Evolutionary conservation across 1,140 invertebrate species (phyloP), one percentile per base, ranked within the genome.

Genomic region (Helicoverpa zea): DNA sequence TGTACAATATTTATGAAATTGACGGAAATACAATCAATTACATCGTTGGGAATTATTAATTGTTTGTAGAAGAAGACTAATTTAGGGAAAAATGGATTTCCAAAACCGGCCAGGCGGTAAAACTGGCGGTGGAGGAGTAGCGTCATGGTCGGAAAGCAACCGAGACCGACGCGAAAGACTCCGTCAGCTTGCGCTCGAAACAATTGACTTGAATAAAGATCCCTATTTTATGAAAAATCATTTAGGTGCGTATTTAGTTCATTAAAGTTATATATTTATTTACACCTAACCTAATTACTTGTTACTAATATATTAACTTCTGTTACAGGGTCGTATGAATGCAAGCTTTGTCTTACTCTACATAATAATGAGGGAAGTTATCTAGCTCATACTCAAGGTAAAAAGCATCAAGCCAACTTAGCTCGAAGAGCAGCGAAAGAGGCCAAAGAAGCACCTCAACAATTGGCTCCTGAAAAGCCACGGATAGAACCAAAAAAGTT

Each of bases 361-460:
- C 99, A 99, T 91, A 99, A 99, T 89, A 99, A 99, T 96, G 99
- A 99, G 95, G 99, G 99, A 2, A 99, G 98, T 91, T 99, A 99
- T 91, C 96, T 99, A 86, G 99, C 99, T 13, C 99, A 99, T 89
- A 99, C 99, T 0, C 99, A 99, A 95, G 99, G 99, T n/a, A 99
- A 99, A 92, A 99, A 99, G 89, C 99, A 99, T 98, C 99, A 99
- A 94, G 98, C 99, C 0, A 99, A 99, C 95, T 96, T 99, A 89
- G 99, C 99, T 9, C 96, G 99, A 52, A 96, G 99, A 95, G 99
- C 99, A 68, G 99, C 99, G 0, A 99, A 99, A 94, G 99, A 99
- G 95, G 99, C 99, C 4, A 99, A 99, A 92, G 99, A 99, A 95
- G 97, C 98, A 11, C 99, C 99, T 0, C 97, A 97, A 58, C 95